Base-by-base conservation (phyloP, 2,113 vertebrate genomes). In the Limanda limanda region DNA sequence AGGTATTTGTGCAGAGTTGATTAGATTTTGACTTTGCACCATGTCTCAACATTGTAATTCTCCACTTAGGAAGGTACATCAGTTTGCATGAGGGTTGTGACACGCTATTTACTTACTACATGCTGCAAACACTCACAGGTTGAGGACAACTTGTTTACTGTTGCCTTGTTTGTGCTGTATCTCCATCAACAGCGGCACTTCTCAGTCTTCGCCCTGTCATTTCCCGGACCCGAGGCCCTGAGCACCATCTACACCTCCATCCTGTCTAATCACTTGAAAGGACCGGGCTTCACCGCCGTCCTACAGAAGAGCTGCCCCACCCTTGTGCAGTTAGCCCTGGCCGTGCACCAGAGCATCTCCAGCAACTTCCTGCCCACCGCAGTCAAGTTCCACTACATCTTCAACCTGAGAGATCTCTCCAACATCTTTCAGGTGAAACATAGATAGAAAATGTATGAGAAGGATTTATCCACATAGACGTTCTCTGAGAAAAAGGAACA, bases 341-440 rank as follows among this genome's bases (percentile, higher is more conserved):
- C 89, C 3, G 82, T 99, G 62, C 98, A 99, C 74, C 92, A 93
- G 84, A 94, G 94, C 54, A 81, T 99, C 2, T 87, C 96, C 66
- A 75, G 95, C 74, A 91, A 92, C 0, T 99, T 99, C 88, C 95
- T 98, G 42, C 97, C 97, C 58, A 99, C 98, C 0, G 97, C 96
- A 0, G 70, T 97, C 91, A 99, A 98, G 92, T 99, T 99, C 89
- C 97, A 99, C 93, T 99, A 99, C 3, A 57, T 97, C 83, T 99
- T 99, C 88, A 99, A 97, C 86, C 95, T 99, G 74, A 93, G 98
- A 35, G 98, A 99, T 90, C 93, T 99, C 31, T 96, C 98, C 92
- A 99, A 95, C 79, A 96, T 99, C 76, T 99, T 99, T 90, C 98
- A 99, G 91, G 98, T 99, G 55, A 84, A 2, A 45, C 59, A 31